Evolutionary conservation across 2,113 vertebrate genomes (phyloP).

Genomic region (Apaloderma vittatum): DNA sequence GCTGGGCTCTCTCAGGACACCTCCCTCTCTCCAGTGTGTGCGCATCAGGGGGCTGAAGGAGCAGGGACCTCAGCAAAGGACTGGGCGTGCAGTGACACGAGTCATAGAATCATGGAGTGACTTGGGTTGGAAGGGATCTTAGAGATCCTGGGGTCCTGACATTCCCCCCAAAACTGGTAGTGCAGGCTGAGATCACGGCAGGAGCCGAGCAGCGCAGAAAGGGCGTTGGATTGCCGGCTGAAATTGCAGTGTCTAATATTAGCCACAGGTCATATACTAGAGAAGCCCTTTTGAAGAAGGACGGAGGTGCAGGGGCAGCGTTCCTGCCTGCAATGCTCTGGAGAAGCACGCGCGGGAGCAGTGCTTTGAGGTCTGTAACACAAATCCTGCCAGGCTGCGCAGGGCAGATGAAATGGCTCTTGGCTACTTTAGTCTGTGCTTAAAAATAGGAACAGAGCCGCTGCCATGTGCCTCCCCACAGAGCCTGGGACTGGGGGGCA

Average conservation of each 20-base stretch:
- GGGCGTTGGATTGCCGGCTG: background rate
- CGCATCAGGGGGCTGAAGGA: background rate
- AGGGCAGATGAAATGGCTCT: too few relatives aligned
- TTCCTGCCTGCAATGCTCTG: background rate
- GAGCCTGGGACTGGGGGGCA: too few relatives aligned
- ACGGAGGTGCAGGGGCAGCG: background rate
- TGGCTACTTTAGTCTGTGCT: too few relatives aligned
- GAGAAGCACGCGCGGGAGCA: background rate
- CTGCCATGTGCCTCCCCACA: too few relatives aligned
- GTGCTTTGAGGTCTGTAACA: background rate
- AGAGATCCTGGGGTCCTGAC: background rate
- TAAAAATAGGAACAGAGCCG: too few relatives aligned
- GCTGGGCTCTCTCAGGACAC: background rate
- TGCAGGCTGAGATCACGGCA: background rate
- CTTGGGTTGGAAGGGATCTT: too few relatives aligned
- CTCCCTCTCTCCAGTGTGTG: background rate
- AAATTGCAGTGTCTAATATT: constrained; percentile 30
- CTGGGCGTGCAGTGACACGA: background rate
- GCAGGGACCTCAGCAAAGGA: background rate
- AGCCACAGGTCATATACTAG: background rate
- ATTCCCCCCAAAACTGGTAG: background rate
- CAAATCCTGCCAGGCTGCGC: too few relatives aligned
- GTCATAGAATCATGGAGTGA: background rate
- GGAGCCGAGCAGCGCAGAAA: background rate
- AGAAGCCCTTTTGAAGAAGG: constrained; percentile 21